phyloP scores from a whole-genome alignment of 2,888 invertebrate species.

The Stomorhina lunata region DNA sequence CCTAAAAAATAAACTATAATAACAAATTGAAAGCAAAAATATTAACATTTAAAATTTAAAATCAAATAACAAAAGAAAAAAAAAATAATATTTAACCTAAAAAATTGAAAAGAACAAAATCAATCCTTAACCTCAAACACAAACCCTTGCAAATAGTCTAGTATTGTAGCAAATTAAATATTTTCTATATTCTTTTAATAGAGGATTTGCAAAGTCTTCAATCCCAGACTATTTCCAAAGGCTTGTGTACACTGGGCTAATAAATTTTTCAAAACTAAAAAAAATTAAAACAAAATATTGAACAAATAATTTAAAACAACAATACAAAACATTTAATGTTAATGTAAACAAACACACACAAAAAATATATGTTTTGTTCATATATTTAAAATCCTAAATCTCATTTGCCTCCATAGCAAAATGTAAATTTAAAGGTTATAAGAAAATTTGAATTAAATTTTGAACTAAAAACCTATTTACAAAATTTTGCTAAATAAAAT shows the following conservation, averaged over 20 bases:
- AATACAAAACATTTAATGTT: conserved; percentile 15
- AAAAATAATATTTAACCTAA: not conserved
- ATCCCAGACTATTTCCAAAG: too few species aligned
- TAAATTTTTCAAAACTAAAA: conserved; percentile 6
- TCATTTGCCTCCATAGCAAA: conserved; percentile 27
- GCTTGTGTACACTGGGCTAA: too few species aligned
- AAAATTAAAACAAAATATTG: not conserved
- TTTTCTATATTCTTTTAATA: too few species aligned
- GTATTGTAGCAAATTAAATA: too few species aligned
- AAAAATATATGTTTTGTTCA: not conserved
- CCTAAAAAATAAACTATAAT: conserved; percentile 5
- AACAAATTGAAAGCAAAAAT: conserved; percentile 2
- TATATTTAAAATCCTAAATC: too few species aligned
- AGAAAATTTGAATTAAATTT: not conserved
- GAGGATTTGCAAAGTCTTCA: too few species aligned
- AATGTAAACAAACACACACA: not conserved
- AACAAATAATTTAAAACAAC: not conserved
- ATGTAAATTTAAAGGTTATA: not conserved
- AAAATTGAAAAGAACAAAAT: not conserved
- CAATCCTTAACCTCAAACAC: conserved; percentile 7
- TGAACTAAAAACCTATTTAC: conserved; percentile 68
- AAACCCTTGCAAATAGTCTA: too few species aligned
- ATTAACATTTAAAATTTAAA: conserved; percentile 36
- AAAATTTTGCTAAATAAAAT: conserved; percentile 69
- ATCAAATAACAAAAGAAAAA: not conserved